Evolutionary conservation across 2,113 vertebrate genomes (phyloP).

Genomic region (Cyprinodon variegatus): DNA sequence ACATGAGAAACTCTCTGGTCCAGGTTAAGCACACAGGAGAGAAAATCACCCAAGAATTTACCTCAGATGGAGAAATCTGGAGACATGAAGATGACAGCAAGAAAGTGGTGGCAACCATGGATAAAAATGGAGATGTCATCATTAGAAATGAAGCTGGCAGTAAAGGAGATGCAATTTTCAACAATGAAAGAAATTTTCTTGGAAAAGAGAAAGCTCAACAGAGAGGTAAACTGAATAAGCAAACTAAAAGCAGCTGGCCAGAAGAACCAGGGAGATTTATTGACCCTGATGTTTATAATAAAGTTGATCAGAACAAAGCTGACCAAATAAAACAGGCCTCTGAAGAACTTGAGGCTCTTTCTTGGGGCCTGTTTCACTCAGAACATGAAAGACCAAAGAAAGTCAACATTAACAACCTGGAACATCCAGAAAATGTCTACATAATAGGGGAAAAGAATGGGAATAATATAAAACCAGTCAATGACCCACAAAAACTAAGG

Average conservation of each 20-base stretch:
- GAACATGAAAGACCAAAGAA: neutral
- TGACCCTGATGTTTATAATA: neutral
- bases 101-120: neutral
- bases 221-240: neutral
- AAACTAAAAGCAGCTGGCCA: neutral
- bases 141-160: neutral
- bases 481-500: accelerated
- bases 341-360: neutral
- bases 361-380: conserved; percentile 6
- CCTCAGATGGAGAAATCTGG: neutral
- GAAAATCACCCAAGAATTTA: neutral
- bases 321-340: neutral
- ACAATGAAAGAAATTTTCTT: neutral
- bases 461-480: accelerated
- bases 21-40: neutral
- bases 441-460: accelerated
- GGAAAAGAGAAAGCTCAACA: neutral
- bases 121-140: neutral
- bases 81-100: neutral
- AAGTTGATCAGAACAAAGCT: neutral
- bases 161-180: neutral
- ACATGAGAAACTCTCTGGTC: neutral
- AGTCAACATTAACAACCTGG: neutral
- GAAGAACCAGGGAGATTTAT: neutral
- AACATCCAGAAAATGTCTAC: accelerated